Percentiles rank a stretch among this genome's conserved stretches.
Conservation (phyloP, 2,888 invertebrate genomes). For the Serrognathus titanus region DNA sequence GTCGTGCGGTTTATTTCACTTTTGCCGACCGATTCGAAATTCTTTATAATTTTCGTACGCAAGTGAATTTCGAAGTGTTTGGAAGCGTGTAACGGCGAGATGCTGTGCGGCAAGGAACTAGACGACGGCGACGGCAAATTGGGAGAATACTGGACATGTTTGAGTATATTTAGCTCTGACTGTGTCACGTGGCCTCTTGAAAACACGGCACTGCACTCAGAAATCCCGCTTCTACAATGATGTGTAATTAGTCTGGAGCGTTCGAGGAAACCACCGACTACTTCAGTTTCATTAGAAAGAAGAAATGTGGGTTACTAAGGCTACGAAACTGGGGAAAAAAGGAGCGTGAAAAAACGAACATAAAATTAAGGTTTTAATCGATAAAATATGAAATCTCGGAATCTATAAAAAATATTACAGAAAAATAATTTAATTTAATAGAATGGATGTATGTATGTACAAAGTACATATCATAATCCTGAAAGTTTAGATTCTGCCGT, state of each 20-base stretch:
- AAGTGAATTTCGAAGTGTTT: neutral
- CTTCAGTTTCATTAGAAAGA: constrained; percentile 1
- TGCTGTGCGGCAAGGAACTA: neutral
- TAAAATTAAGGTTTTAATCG: no score
- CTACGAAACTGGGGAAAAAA: no score
- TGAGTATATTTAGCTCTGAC: constrained; percentile 28
- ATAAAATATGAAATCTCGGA: no score
- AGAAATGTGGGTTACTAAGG: neutral
- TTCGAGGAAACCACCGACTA: neutral
- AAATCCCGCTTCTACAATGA: constrained; percentile 7
- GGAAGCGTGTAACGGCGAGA: neutral
- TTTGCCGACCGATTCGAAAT: neutral
- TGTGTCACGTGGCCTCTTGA: constrained; percentile 25
- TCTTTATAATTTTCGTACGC: neutral
- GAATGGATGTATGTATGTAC: no score
- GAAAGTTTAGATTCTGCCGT: no score
- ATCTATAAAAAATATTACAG: no score
- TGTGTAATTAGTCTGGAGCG: constrained; percentile 5
- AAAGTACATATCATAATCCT: no score
- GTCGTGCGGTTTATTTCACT: neutral
- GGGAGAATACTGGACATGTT: constrained; percentile 25
- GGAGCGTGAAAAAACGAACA: no score
- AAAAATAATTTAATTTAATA: no score
- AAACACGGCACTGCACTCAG: constrained; percentile 12
- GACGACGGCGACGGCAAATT: constrained; percentile 19